Evolutionary conservation across 2,797 vertebrate genomes (phyloP), one percentile per base, ranked within the genome.

Genomic region (Macrochelys suwanniensis): DNA sequence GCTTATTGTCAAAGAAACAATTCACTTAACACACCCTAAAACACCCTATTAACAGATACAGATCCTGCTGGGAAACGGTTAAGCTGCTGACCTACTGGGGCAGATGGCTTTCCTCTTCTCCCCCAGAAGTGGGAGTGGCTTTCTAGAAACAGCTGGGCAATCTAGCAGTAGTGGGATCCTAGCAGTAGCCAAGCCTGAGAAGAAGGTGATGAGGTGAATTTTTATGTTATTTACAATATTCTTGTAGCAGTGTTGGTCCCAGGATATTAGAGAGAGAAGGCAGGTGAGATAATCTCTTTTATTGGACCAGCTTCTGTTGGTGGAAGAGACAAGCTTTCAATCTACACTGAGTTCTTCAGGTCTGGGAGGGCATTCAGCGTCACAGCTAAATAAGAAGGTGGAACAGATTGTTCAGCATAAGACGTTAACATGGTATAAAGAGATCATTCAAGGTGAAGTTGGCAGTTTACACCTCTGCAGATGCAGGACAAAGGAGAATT

Each of bases 81-180:
- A 77, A 54, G 5, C 13, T 50, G 6, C 4, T n/a, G 86, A 4
- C 6, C 47, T 4, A 21, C 0, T 1, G 10, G 51, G 28, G 7
- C n/a, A 8, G 19, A 1, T 2, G 74, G 26, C 7, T 49, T 87
- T 7, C 16, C 19, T 5, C 6, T 37, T 4, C 54, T 92, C 45
- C 54, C 16, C n/a, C 17, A 19, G 71, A 23, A 47, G 82, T 19
- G 86, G 33, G 5, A 49, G 6, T 12, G 4, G 3, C 25, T 31
- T 54, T 45, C 26, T 11, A 47, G 25, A 56, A 15, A 57, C 13
- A 15, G 28, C 8, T 54, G 37, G 49, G 21, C 61, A 65, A 42
- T 1, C 0, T n/a, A 7, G 23, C 33, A 71, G 33, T 5, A n/a
- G 5, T 74, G 23, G 8, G 7, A 1, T 7, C 0, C 0, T 5